These are phyloP conservation scores for Dysdera silvatica DNA, from an alignment of 1,140 invertebrate genomes.

Conservation along the genomic window DNA sequence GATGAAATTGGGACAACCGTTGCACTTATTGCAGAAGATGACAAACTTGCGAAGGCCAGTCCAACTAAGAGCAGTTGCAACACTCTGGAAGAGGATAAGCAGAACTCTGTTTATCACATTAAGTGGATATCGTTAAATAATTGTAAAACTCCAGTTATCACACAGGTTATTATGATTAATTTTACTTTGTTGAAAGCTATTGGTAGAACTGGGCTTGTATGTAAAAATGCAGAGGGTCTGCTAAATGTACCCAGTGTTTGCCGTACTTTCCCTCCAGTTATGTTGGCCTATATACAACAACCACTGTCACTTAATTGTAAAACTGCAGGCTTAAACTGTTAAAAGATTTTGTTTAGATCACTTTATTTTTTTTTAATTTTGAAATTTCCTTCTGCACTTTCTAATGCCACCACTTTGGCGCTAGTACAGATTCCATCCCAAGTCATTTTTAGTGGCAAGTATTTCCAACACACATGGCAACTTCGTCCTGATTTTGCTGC, in stretches of 20 bases:
- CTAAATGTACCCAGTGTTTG: neutral
- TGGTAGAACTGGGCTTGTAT: neutral
- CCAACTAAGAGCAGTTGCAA: conserved; percentile 13
- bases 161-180: conserved; percentile 45
- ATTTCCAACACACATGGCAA: no score
- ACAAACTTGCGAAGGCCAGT: neutral
- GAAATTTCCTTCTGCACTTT: no score
- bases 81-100: conserved; percentile 5
- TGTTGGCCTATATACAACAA: neutral
- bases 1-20: no score
- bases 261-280: neutral
- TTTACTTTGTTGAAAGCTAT: no score
- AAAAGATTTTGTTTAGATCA: neutral
- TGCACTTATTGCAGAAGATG: no score
- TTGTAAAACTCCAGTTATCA: conserved; percentile 49
- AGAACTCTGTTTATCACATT: conserved; percentile 43
- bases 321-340: neutral
- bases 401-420: no score
- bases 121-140: conserved; percentile 50
- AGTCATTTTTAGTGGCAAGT: no score
- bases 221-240: neutral
- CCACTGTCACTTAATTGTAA: neutral
- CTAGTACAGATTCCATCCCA: no score
- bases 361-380: no score
- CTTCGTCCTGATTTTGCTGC: no score